Base-by-base conservation (phyloP, 1,140 invertebrate species). In the Dreissena rostriformis region DNA sequence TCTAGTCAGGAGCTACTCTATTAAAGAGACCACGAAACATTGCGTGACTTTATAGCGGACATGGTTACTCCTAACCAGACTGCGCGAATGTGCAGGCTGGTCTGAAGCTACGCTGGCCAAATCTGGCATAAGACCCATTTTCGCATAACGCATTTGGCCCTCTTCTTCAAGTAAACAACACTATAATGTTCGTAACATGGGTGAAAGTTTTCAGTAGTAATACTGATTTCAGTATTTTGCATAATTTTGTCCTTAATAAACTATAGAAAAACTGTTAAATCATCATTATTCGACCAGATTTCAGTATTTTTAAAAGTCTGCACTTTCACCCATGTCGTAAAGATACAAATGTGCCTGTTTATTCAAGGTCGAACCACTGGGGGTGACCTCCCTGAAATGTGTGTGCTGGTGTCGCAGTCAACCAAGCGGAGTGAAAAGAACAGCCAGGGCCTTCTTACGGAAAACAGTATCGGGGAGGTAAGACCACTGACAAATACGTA, bases 321-420 rank as follows among this genome's bases (percentile, higher is more conserved):
- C 19, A 57, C 19, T 12, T 57, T 57, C 53, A n/a, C n/a, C n/a
- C n/a, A n/a, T n/a, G n/a, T n/a, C n/a, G n/a, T n/a, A n/a, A n/a
- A n/a, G 57, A 61, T 12, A 61, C 22, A n/a, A 12, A 6, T n/a
- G 22, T n/a, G 22, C 11, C 11, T 61, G 2, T 61, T 61, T 24
- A 11, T 19, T 74, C 55, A 0, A 79, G 77, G 77, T 5, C 19
- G 28, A 19, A 52, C 77, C n/a, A 52, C 68, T 22, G 77, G 77
- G n/a, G 67, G 55, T 14, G 77, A 79, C 22, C 67, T 79, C 0
- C 77, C 77, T 10, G 77, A 79, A 26, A 49, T 29, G 8, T 70
- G 77, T 61, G 52, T 79, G 15, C 52, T 53, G 52, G 65, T 79
- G n/a, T 12, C 14, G 29, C 24, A 70, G 19, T 29, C 67, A 0